Base-by-base conservation (phyloP, 37 sponge, comb jelly and placozoan genomes). In the Ianthella basta region DNA sequence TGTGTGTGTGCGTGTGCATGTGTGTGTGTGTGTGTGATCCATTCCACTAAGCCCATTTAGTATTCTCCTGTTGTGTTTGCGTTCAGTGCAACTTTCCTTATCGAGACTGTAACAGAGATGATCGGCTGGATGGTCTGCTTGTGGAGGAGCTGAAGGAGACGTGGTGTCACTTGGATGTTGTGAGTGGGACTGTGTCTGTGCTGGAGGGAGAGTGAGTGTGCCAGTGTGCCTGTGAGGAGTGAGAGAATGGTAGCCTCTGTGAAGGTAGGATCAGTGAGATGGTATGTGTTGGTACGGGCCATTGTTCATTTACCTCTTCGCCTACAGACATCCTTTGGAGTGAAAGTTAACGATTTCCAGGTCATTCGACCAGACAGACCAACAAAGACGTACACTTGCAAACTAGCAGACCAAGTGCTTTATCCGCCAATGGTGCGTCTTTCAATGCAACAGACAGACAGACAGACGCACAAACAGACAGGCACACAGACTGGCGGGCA, bases 71-170 rank as follows among this genome's bases (percentile, higher is more conserved):
- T n/a, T 44, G 70, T 69, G 70, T 69, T 1, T 30, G 70, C 34
- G 70, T 69, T 24, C 67, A 94, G 93, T 82, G 82, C 63, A 81
- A 87, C 21, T 94, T 97, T 72, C 95, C 97, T 34, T 97, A 97
- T 44, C 80, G 41, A 37, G 57, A 88, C 2, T 92, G 91, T 44
- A 68, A 81, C 15, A 23, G 55, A 20, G 80, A 84, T 0, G 86
- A 89, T 50, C 80, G 86, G 15, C 32, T 94, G 78, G 95, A 94
- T 56, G 91, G 86, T 1, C 61, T 88, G 55, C 83, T 97, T 59
- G 50, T 97, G 27, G 86, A 94, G 64, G 82, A 92, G 27, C 86
- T 97, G 24, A 97, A 97, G 54, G 97, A 97, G 79, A 81, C 81
- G 10, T 81, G 88, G 35, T 97, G 97, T 54, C 95, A 97, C 65